Evolutionary conservation across 2,797 vertebrate species (phyloP).

Genomic region (Gallirallus australis): DNA sequence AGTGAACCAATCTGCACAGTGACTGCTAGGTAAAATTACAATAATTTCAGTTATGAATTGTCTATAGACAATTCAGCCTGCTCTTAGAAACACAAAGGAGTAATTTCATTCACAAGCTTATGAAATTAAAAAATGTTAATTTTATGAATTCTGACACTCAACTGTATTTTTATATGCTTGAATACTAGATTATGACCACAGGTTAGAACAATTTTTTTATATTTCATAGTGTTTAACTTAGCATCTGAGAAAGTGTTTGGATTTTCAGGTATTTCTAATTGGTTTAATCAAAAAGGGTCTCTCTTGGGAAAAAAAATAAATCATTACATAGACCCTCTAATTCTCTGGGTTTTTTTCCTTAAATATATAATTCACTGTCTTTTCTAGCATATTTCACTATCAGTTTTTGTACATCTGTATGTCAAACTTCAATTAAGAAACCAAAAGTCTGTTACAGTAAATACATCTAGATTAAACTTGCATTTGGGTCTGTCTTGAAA

Average conservation of each 20-base stretch:
- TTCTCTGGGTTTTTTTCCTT: not conserved
- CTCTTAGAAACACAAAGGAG: not conserved
- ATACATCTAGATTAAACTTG: not conserved
- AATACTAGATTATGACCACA: not conserved
- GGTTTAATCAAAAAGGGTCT: not conserved
- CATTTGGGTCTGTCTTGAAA: not conserved
- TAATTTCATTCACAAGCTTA: not conserved
- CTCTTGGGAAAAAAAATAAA: not conserved
- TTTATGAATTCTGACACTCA: not conserved
- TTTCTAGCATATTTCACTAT: not conserved
- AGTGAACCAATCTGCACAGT: not conserved
- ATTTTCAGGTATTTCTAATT: not conserved
- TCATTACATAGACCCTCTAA: not conserved
- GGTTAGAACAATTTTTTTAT: not conserved
- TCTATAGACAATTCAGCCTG: not conserved
- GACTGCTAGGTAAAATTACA: not conserved
- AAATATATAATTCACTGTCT: not conserved
- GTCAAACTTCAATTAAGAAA: not conserved
- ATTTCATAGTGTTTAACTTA: not conserved
- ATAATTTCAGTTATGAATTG: not conserved
- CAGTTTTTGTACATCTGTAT: not conserved
- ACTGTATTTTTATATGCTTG: not conserved
- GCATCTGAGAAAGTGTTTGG: not conserved
- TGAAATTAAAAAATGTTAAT: not conserved
- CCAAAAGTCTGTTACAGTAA: not conserved